Evolutionary conservation across 2,113 vertebrate species (phyloP).

Genomic region (Mungos mungo): DNA sequence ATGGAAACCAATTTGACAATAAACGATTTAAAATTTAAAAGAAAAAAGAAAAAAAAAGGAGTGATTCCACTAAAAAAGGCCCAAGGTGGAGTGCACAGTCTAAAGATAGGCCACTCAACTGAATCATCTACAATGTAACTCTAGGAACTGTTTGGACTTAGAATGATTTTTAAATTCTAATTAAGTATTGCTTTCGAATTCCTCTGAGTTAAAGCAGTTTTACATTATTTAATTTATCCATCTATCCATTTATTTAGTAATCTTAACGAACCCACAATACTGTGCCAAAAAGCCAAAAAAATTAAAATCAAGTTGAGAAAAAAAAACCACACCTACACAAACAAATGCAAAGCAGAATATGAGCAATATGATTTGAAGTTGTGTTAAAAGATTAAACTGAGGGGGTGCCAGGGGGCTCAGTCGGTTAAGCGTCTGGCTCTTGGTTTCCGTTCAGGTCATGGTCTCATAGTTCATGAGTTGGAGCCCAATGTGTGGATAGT

Average conservation of each 20-base stretch:
- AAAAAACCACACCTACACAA: background rate
- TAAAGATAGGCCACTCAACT: background rate
- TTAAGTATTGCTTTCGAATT: conserved; percentile 3
- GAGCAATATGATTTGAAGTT: background rate
- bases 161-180: conserved; percentile 24
- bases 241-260: background rate
- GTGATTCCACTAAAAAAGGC: background rate
- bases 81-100: background rate
- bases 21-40: too few species aligned
- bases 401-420: too few species aligned
- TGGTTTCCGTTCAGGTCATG: too few species aligned
- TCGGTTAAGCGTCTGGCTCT: too few species aligned
- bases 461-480: too few species aligned
- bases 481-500: too few species aligned
- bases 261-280: background rate
- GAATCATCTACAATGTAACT: background rate
- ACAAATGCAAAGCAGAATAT: background rate
- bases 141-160: background rate
- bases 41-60: background rate
- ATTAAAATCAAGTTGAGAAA: conserved; percentile 16
- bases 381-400: background rate
- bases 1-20: too few species aligned
- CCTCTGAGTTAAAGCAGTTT: background rate
- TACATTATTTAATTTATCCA: background rate
- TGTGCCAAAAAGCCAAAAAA: background rate